A percentile compares a stretch with the other conserved stretches of the same genome.
Evolutionary conservation across 1,140 invertebrate genomes (phyloP).

Genomic region (Zophobas morio): DNA sequence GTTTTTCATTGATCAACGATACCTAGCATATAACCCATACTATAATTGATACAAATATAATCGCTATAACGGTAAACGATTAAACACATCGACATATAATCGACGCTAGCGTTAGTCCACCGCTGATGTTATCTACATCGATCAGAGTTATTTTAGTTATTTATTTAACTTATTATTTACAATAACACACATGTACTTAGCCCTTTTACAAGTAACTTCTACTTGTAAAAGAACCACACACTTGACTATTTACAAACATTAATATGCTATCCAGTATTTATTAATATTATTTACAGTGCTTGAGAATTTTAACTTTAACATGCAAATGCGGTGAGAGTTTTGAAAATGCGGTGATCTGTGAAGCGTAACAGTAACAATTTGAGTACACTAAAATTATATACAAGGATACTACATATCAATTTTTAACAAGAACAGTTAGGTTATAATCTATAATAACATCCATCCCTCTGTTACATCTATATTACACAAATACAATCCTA

Average conservation of each 20-base stretch:
- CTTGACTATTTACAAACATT: conserved; percentile 33
- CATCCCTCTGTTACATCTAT: too few species aligned
- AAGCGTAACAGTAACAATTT: conserved; percentile 28
- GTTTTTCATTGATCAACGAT: too few species aligned
- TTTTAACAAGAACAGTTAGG: conserved; percentile 6
- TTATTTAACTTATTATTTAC: conserved; percentile 37
- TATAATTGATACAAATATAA: too few species aligned
- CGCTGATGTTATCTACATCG: conserved; percentile 2
- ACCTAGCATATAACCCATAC: too few species aligned
- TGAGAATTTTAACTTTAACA: conserved; percentile 25
- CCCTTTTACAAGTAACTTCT: conserved; percentile 26
- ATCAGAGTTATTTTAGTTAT: conserved; percentile 8
- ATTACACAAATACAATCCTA: too few species aligned
- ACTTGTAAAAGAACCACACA: conserved; percentile 32
- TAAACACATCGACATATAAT: neutral
- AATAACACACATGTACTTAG: conserved; percentile 29
- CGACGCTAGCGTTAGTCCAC: neutral
- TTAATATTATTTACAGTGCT: conserved; percentile 33
- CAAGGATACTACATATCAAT: conserved; percentile 22
- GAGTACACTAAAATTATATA: conserved; percentile 22
- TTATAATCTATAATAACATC: too few species aligned
- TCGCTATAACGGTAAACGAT: neutral
- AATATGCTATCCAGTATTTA: conserved; percentile 31
- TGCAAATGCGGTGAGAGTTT: conserved; percentile 38
- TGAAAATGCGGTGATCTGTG: conserved; percentile 35